Evolutionary conservation across 2,797 vertebrate genomes (phyloP).

Genomic region (Sebastes jordani): DNA sequence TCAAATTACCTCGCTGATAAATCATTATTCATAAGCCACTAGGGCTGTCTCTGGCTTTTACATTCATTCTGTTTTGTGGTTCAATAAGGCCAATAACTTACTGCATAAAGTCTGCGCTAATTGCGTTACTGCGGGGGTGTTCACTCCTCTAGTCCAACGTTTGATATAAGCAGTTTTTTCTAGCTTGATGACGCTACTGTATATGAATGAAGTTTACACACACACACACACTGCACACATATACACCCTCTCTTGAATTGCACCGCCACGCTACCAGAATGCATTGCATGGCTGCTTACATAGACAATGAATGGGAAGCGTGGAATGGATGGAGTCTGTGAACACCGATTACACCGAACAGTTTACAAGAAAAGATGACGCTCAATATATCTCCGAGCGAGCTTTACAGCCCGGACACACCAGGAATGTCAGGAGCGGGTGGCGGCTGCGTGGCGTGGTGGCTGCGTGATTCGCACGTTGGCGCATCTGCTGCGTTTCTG

Average conservation of each 20-base stretch:
- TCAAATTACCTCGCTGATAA: constrained; percentile 65
- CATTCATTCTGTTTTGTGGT: constrained; percentile 63
- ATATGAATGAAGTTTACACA: constrained; percentile 14
- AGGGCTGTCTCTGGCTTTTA: constrained; percentile 62
- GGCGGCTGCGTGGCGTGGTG: no score
- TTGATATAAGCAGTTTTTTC: constrained; percentile 36
- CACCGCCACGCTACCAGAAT: no score
- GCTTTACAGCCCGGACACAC: no score
- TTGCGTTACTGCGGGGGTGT: constrained; percentile 46
- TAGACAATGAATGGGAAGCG: no score
- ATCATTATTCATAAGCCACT: constrained; percentile 70
- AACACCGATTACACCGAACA: no score
- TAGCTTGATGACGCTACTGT: background rate
- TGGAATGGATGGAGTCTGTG: no score
- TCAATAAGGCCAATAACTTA: constrained; percentile 66
- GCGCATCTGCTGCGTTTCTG: no score
- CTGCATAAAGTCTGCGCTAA: constrained; percentile 59
- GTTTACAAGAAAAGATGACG: no score
- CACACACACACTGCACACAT: background rate
- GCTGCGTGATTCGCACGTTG: no score
- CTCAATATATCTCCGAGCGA: no score
- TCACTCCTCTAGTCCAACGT: constrained; percentile 12
- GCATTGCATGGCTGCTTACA: no score
- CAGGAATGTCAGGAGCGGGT: no score
- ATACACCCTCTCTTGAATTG: background rate